These are phyloP conservation scores for Drosophila pachea DNA, from an alignment of 1,140 invertebrate species.

Conservation along the genomic window DNA sequence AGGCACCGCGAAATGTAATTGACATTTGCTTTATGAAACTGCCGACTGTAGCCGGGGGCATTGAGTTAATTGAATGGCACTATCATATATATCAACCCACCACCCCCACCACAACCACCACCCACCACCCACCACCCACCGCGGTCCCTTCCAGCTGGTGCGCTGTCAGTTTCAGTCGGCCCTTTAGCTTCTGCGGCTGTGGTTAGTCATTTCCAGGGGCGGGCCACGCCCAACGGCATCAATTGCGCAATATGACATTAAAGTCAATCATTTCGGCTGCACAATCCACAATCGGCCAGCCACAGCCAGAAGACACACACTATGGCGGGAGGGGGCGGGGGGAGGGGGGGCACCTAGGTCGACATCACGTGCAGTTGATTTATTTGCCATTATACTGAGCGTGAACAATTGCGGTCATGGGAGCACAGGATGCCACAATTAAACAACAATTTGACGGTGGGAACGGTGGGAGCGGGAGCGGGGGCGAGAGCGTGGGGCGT, in stretches of 20 bases:
- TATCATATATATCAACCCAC: not conserved
- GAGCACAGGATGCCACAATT: slow-evolving; percentile 56
- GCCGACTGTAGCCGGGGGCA: slow-evolving; percentile 18
- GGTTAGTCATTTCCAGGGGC: slow-evolving; percentile 43
- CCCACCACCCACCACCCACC: not conserved
- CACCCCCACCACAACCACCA: not conserved
- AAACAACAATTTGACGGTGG: slow-evolving; percentile 57
- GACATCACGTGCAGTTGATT: slow-evolving; percentile 53
- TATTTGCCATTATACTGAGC: slow-evolving; percentile 60
- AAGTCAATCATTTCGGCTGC: slow-evolving; percentile 64
- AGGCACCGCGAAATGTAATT: slow-evolving; percentile 38
- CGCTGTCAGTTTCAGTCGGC: slow-evolving; percentile 11
- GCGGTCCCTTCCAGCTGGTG: not conserved
- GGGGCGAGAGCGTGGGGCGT: not conserved
- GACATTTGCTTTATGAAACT: slow-evolving; percentile 46
- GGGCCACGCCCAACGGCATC: slow-evolving; percentile 29
- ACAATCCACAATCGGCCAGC: too few relatives aligned
- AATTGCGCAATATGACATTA: slow-evolving; percentile 67
- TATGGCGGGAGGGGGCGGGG: too few relatives aligned
- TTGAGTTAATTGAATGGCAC: slow-evolving; percentile 68
- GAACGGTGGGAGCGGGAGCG: not conserved
- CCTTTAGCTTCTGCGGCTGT: not conserved
- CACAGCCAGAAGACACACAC: slow-evolving; percentile 2
- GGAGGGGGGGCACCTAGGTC: too few relatives aligned
- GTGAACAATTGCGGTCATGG: slow-evolving; percentile 38